These are phyloP conservation scores for Macrosoma leucophasiata DNA, from an alignment of 2,888 invertebrate species.

Conservation along the genomic window DNA sequence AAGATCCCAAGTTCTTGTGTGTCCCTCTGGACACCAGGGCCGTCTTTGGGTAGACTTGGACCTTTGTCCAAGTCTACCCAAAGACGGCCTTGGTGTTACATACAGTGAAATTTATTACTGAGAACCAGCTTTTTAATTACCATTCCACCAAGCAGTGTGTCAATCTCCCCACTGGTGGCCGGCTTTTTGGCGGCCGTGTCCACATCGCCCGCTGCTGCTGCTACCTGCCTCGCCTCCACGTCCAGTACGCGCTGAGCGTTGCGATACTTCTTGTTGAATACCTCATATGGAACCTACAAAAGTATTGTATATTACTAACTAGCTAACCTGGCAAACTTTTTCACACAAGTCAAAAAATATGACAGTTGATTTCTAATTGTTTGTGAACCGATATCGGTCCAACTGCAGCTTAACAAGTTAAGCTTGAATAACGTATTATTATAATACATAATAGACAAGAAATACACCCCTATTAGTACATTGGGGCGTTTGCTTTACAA, in stretches of 20 bases:
- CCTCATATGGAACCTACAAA: slow-evolving; percentile 94
- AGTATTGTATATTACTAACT: slow-evolving; percentile 3
- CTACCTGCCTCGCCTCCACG: slow-evolving; percentile 92
- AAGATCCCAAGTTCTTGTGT: no score
- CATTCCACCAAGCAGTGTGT: slow-evolving; percentile 88
- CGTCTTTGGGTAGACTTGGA: no score
- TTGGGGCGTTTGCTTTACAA: no score
- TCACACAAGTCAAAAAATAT: no score
- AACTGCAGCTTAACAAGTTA: no score
- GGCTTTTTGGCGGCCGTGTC: slow-evolving; percentile 79
- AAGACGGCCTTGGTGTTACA: no score
- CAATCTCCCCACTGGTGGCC: slow-evolving; percentile 81
- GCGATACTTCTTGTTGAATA: slow-evolving; percentile 97
- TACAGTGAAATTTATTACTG: no score
- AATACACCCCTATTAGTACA: no score
- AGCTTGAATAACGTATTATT: neutral
- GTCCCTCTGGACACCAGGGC: no score
- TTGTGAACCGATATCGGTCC: no score
- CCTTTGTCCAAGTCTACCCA: no score
- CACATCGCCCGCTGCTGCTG: slow-evolving; percentile 85
- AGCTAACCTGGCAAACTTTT: neutral
- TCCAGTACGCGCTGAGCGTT: slow-evolving; percentile 96
- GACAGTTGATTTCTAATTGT: no score
- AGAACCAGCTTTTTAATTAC: slow-evolving; percentile 59
- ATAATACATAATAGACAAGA: neutral